Evolutionary conservation across 2,113 vertebrate species (phyloP).

Genomic region (Melanerpes aurifrons): DNA sequence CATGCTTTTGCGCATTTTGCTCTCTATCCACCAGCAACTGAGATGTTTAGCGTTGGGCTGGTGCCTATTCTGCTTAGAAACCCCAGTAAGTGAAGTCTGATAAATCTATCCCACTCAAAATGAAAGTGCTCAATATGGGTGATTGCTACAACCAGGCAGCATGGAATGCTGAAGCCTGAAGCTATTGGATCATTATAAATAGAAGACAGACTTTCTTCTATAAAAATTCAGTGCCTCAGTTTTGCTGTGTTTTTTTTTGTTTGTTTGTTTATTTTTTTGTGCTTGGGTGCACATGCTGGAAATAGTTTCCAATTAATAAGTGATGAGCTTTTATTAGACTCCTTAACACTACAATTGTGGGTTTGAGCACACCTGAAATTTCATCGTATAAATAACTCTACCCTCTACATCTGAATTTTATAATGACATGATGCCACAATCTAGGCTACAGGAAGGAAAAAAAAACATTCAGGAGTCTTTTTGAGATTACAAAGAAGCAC

Average conservation of each 20-base stretch:
- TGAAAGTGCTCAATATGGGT: not conserved
- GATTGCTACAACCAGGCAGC: not conserved
- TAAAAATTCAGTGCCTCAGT: not conserved
- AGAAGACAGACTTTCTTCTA: not conserved
- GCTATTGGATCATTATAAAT: accelerated
- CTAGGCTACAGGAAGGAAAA: not conserved
- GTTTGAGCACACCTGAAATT: slow-evolving; percentile 31
- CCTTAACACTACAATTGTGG: not conserved
- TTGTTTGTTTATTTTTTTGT: not conserved
- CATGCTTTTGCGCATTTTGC: not conserved
- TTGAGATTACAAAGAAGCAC: not conserved
- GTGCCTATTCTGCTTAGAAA: not conserved
- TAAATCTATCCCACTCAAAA: not conserved
- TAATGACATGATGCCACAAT: not conserved
- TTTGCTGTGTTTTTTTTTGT: not conserved
- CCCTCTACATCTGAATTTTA: not conserved
- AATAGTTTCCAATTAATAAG: slow-evolving; percentile 29
- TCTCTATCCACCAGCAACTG: not conserved
- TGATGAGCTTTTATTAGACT: slow-evolving; percentile 33
- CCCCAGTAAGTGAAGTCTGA: not conserved
- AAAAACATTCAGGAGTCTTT: not conserved
- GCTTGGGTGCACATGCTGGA: not conserved
- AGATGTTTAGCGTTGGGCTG: not conserved
- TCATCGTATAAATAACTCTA: slow-evolving; percentile 17
- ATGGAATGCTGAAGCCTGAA: not conserved